Evolutionary conservation across 2,888 invertebrate genomes (phyloP).

Genomic region (Drosophila flavopinicola): DNA sequence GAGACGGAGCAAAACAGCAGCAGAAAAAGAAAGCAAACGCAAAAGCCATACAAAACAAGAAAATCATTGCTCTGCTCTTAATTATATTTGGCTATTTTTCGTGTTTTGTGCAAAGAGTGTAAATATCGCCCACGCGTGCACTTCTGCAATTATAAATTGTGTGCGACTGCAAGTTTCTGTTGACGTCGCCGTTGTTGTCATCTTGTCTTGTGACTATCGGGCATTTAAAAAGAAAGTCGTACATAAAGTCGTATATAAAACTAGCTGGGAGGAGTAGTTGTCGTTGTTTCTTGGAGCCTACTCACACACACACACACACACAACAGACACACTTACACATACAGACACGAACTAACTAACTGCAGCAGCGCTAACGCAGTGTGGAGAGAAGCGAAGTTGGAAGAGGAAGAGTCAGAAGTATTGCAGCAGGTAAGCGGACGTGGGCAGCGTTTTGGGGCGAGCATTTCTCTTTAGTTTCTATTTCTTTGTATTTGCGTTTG

Average conservation of each 20-base stretch:
- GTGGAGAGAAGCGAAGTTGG: slow-evolving; percentile 34
- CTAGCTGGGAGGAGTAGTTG: slow-evolving; percentile 68
- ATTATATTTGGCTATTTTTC: slow-evolving; percentile 43
- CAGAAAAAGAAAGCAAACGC: slow-evolving; percentile 59
- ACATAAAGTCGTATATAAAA: slow-evolving; percentile 54
- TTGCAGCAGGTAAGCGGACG: slow-evolving; percentile 65
- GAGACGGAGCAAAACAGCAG: slow-evolving; percentile 57
- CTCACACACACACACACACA: slow-evolving; percentile 15
- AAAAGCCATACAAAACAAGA: slow-evolving; percentile 63
- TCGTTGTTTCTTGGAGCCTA: slow-evolving; percentile 48
- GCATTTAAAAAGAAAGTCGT: slow-evolving; percentile 71
- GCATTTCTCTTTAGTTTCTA: slow-evolving; percentile 54
- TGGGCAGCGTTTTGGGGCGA: slow-evolving; percentile 49
- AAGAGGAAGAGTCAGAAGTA: slow-evolving; percentile 36
- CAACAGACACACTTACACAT: slow-evolving; percentile 14
- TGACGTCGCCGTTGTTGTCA: slow-evolving; percentile 65
- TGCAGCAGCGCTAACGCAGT: slow-evolving; percentile 46
- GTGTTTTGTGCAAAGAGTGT: slow-evolving; percentile 56
- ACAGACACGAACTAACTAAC: slow-evolving; percentile 45
- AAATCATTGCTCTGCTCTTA: slow-evolving; percentile 54
- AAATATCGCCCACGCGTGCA: slow-evolving; percentile 31
- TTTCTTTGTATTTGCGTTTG: slow-evolving; percentile 30
- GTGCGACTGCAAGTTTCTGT: slow-evolving; percentile 47
- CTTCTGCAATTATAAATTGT: slow-evolving; percentile 13
- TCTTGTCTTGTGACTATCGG: slow-evolving; percentile 74